phyloP scores from a whole-genome alignment of 2,113 vertebrate genomes.

The Eurystomus gularis region DNA sequence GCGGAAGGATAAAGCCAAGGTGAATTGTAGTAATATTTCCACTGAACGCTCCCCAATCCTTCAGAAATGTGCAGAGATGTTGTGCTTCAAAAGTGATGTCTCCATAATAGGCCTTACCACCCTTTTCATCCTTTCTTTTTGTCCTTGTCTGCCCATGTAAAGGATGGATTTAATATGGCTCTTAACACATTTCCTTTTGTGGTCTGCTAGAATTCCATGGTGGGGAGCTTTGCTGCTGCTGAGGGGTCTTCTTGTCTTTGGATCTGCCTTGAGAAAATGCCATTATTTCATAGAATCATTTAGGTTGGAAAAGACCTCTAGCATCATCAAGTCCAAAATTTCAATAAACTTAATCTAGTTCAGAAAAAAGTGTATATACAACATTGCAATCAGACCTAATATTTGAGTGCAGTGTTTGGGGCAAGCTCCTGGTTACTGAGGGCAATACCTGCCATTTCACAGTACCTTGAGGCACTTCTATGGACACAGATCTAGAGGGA shows the following conservation, averaged over 20 bases:
- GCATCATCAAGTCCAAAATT: too few species aligned
- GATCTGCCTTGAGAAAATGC: neutral
- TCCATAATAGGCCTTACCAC: neutral
- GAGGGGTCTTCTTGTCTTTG: neutral
- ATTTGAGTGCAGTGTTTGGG: neutral
- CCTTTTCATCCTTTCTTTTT: neutral
- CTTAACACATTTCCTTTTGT: neutral
- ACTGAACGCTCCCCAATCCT: fast-evolving
- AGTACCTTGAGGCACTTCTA: neutral
- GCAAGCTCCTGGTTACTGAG: neutral
- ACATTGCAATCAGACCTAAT: neutral
- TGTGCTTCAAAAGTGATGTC: neutral
- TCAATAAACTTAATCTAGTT: neutral
- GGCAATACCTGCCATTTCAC: neutral
- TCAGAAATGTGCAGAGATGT: neutral
- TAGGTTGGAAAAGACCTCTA: too few species aligned
- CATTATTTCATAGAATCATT: too few species aligned
- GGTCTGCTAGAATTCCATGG: neutral
- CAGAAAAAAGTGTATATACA: neutral
- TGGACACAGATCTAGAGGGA: neutral
- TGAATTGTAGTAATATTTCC: neutral
- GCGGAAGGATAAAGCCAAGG: neutral
- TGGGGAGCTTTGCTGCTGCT: neutral
- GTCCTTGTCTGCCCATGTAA: neutral
- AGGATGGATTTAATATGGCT: neutral